phyloP scores from a whole-genome alignment of 2,797 vertebrate species.

The Distichodus sexfasciatus region DNA sequence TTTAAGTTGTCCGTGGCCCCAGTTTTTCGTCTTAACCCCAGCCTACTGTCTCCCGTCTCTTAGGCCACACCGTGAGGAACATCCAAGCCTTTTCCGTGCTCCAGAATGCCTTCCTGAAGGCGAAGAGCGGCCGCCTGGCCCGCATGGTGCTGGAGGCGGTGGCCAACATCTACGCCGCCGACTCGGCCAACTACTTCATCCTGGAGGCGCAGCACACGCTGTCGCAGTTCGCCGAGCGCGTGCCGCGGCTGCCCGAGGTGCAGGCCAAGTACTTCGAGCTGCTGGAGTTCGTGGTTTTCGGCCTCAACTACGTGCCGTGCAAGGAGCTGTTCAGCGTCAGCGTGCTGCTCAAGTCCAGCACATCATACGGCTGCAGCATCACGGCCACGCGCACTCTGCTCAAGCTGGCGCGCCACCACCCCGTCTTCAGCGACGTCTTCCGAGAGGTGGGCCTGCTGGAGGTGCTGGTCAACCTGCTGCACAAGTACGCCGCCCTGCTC shows the following conservation, averaged over 20 bases:
- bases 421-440: constrained; percentile 96
- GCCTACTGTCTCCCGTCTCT: background rate
- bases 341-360: constrained; percentile 91
- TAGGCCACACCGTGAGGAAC: constrained; percentile 93
- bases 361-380: constrained; percentile 90
- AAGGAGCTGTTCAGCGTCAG: constrained; percentile 98
- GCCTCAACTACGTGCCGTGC: constrained; percentile 96
- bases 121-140: constrained; percentile 88
- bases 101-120: constrained; percentile 93
- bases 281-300: constrained; percentile 94
- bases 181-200: constrained; percentile 96
- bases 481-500: constrained; percentile 94
- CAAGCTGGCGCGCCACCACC: constrained; percentile 89
- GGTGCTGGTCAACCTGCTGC: constrained; percentile 95
- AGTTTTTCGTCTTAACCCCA: background rate
- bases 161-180: constrained; percentile 88
- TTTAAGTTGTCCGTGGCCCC: too few species aligned
- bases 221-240: constrained; percentile 93
- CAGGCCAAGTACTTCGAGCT: constrained; percentile 96
- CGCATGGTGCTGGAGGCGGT: constrained; percentile 92
- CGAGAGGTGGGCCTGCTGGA: constrained; percentile 96
- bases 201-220: constrained; percentile 94
- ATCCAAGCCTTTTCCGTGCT: constrained; percentile 95
- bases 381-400: constrained; percentile 87
- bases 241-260: constrained; percentile 86